Conservation (phyloP, 2,888 invertebrate species). For the Amblyjoppa proteus region DNA sequence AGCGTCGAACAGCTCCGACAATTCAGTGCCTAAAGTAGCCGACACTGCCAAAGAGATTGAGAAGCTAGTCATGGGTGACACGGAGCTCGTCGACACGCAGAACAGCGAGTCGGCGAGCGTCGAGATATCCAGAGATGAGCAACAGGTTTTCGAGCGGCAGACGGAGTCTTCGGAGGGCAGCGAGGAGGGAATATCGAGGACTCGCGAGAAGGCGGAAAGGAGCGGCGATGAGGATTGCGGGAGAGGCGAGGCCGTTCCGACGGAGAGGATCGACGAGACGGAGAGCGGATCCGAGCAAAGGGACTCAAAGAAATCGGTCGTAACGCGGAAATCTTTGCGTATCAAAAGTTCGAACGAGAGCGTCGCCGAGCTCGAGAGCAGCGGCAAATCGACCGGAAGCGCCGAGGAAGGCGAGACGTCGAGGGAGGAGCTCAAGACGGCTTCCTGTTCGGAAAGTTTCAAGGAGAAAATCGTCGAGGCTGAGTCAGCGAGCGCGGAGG, state of each 20-base stretch:
- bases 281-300: conserved; percentile 27
- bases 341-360: conserved; percentile 51
- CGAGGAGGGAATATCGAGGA: conserved; percentile 33
- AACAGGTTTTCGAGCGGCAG: conserved; percentile 30
- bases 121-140: conserved; percentile 59
- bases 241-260: not conserved
- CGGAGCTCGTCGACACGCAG: conserved; percentile 77
- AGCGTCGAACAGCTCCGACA: conserved; percentile 67
- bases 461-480: conserved; percentile 25
- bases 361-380: conserved; percentile 40
- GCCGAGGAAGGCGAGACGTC: conserved; percentile 35
- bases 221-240: not conserved
- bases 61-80: conserved; percentile 84
- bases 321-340: conserved; percentile 59
- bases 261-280: conserved; percentile 55
- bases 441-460: conserved; percentile 3
- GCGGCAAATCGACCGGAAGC: conserved; percentile 24
- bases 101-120: conserved; percentile 72
- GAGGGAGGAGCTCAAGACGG: conserved; percentile 43
- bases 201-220: conserved; percentile 43
- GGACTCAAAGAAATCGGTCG: conserved; percentile 55
- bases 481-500: conserved; percentile 40
- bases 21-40: conserved; percentile 83
- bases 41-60: conserved; percentile 85
- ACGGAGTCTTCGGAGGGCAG: conserved; percentile 23